phyloP scores from a whole-genome alignment of 2,888 invertebrate genomes.

The Scelioninae gen. 1 region DNA sequence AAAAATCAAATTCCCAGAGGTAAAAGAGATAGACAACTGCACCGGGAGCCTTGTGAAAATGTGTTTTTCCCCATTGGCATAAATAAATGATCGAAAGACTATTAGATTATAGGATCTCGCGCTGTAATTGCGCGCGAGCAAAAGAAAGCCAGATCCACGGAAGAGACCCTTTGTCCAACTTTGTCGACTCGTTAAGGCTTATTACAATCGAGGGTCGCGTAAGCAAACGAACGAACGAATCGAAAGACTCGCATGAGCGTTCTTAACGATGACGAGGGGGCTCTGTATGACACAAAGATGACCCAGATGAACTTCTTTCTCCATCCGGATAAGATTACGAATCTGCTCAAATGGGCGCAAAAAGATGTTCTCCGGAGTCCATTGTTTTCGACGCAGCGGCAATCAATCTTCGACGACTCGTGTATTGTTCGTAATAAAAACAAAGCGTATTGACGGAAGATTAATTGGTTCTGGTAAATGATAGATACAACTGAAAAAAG shows the following conservation, averaged over 20 bases:
- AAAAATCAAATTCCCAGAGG: constrained; percentile 19
- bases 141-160: constrained; percentile 20
- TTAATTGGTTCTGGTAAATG: constrained; percentile 10
- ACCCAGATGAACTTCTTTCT: constrained; percentile 49
- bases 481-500: constrained; percentile 7
- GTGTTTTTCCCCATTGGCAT: constrained; percentile 28
- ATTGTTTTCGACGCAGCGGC: constrained; percentile 31
- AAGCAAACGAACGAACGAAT: constrained; percentile 43
- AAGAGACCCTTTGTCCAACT: constrained; percentile 51
- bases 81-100: constrained; percentile 49
- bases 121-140: constrained; percentile 41
- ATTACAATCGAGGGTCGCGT: constrained; percentile 60
- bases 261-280: constrained; percentile 56
- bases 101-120: constrained; percentile 52
- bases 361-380: constrained; percentile 26
- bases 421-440: constrained; percentile 20
- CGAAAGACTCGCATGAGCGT: constrained; percentile 11
- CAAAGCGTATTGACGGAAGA: constrained; percentile 19
- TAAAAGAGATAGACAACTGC: neutral
- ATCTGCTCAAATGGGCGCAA: constrained; percentile 19
- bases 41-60: constrained; percentile 13
- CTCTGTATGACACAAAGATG: constrained; percentile 49
- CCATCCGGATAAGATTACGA: constrained; percentile 42
- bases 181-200: constrained; percentile 54
- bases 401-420: constrained; percentile 35